A percentile compares a stretch with the other conserved stretches of the same genome.
phyloP scores from a whole-genome alignment of 92 coral and sea anemone genomes.

The Phymanthus crucifer region DNA sequence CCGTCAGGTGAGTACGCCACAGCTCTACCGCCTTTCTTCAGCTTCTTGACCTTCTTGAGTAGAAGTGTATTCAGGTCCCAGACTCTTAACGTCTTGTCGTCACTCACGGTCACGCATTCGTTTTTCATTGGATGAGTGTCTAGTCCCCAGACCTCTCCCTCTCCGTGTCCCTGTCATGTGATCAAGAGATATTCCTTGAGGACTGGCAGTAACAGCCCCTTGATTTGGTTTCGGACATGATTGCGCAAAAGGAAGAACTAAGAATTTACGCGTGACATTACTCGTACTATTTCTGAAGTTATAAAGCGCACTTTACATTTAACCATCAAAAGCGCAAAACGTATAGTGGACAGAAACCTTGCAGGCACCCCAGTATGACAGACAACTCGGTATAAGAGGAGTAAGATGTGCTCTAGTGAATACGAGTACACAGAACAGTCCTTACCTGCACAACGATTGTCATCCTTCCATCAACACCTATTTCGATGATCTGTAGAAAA shows the following conservation, averaged over 20 bases:
- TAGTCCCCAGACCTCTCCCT: constrained; percentile 99
- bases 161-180: constrained; percentile 84
- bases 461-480: constrained; percentile 95
- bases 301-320: too few species aligned
- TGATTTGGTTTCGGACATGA: not conserved
- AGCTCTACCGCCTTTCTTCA: constrained; percentile 89
- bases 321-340: too few species aligned
- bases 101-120: constrained; percentile 96
- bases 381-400: too few species aligned
- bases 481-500: constrained; percentile 76
- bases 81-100: constrained; percentile 92
- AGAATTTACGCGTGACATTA: too few species aligned
- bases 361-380: too few species aligned
- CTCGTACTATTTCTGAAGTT: too few species aligned
- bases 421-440: not conserved
- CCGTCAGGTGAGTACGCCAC: constrained; percentile 95
- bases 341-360: too few species aligned
- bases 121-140: constrained; percentile 92
- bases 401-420: too few species aligned
- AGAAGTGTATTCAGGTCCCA: constrained; percentile 91
- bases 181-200: not conserved
- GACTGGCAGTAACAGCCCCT: too few species aligned
- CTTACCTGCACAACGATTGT: constrained; percentile 88
- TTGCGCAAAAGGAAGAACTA: too few species aligned
- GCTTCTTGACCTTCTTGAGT: constrained; percentile 90